These are phyloP conservation scores for human DNA, from an alignment of 2,113 vertebrate genomes.

Conservation along the genomic window DNA sequence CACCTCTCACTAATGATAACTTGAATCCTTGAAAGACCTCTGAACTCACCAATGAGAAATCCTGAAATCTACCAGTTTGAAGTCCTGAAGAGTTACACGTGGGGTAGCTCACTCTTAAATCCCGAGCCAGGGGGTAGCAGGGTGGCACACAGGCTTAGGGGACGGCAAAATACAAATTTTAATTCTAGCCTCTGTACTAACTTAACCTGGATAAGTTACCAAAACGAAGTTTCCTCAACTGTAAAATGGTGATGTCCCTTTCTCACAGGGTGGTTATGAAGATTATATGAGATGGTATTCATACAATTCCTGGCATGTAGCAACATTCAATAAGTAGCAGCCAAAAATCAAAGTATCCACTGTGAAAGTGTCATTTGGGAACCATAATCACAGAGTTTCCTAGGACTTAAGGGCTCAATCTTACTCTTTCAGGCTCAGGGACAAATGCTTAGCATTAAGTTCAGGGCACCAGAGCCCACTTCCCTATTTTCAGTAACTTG, in stretches of 20 bases:
- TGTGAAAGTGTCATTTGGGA: neutral
- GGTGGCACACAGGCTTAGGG: neutral
- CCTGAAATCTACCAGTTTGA: neutral
- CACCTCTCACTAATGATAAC: neutral
- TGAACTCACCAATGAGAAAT: neutral
- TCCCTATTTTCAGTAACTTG: neutral
- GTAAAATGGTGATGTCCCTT: neutral
- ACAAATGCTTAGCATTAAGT: neutral
- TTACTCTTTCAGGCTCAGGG: neutral
- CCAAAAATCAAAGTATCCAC: neutral
- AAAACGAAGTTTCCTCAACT: neutral
- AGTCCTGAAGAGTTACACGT: neutral
- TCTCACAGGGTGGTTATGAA: neutral
- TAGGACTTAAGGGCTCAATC: neutral
- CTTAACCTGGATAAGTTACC: neutral
- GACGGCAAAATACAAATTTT: neutral
- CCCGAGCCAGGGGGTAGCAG: neutral
- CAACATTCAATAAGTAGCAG: neutral
- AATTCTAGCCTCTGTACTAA: neutral
- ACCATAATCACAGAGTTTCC: neutral
- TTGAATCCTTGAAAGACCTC: neutral
- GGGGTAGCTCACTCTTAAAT: neutral
- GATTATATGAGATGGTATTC: neutral
- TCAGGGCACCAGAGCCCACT: neutral
- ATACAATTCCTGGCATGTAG: neutral